Conservation (phyloP, 2,113 vertebrate species). For the Melanerpes formicivorus region DNA sequence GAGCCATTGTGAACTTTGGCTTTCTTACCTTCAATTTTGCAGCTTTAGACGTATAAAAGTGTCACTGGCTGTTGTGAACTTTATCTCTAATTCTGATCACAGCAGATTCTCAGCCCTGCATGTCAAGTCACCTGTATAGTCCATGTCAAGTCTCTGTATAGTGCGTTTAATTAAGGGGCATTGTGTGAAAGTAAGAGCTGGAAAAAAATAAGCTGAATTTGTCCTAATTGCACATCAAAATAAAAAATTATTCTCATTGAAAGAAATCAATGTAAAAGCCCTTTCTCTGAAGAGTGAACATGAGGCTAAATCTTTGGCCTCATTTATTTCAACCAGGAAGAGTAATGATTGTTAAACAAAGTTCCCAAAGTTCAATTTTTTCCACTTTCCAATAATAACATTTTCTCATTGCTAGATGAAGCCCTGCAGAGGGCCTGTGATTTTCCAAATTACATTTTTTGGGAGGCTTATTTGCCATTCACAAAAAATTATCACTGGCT, state of each 20-base stretch:
- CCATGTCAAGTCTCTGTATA: neutral
- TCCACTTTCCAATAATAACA: constrained; percentile 50
- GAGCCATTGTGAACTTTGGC: neutral
- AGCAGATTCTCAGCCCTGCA: neutral
- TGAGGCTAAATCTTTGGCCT: constrained; percentile 38
- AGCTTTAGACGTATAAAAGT: neutral
- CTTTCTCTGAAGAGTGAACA: constrained; percentile 39
- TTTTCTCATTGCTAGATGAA: constrained; percentile 18
- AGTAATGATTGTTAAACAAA: constrained; percentile 67
- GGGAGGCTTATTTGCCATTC: constrained; percentile 5
- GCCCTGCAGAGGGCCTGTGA: neutral
- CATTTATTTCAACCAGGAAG: constrained; percentile 67
- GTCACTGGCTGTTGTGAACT: neutral
- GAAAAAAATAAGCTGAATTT: constrained; percentile 56
- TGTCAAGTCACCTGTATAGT: constrained; percentile 28
- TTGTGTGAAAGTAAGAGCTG: constrained; percentile 42
- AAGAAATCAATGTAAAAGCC: constrained; percentile 57
- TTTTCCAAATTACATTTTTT: neutral
- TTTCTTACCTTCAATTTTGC: constrained; percentile 5
- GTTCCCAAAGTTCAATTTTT: constrained; percentile 60
- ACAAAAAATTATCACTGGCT: neutral
- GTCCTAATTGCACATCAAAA: constrained; percentile 69
- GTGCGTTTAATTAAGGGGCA: constrained; percentile 28
- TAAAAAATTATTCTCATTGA: constrained; percentile 69
- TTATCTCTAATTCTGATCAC: constrained; percentile 3